Conservation (phyloP, 2,888 invertebrate species). For the Lissonota sp. region DNA sequence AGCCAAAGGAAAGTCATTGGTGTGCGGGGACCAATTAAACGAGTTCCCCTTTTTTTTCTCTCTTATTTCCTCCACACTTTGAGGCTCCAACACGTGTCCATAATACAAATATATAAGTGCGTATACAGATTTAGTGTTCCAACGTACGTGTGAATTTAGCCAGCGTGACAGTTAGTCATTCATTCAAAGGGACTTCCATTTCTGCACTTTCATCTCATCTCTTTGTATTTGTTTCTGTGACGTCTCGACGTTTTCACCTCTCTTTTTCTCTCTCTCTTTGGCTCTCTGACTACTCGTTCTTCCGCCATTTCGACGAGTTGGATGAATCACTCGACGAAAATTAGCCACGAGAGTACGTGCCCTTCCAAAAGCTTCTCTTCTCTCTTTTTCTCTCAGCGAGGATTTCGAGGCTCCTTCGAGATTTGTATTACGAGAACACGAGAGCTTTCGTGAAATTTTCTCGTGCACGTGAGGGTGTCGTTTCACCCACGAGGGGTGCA, state of each 20-base stretch:
- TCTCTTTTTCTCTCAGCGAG: neutral
- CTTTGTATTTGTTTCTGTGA: conserved; percentile 24
- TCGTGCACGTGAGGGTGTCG: conserved; percentile 2
- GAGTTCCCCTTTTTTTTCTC: conserved; percentile 29
- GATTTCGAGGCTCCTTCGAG: conserved; percentile 9
- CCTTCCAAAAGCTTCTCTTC: conserved; percentile 22
- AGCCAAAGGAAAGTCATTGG: conserved; percentile 39
- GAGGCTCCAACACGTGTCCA: conserved; percentile 57
- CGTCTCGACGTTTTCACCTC: conserved; percentile 28
- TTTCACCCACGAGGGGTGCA: conserved; percentile 3
- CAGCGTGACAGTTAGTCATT: conserved; percentile 25
- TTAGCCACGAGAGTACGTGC: conserved; percentile 53
- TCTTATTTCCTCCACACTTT: neutral
- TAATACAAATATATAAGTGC: conserved; percentile 18
- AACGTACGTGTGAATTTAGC: conserved; percentile 47
- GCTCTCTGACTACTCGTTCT: conserved; percentile 55
- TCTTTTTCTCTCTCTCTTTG: conserved; percentile 26
- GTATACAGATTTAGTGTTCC: conserved; percentile 36
- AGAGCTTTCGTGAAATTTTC: conserved; percentile 33
- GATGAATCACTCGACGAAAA: conserved; percentile 70
- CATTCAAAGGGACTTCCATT: conserved; percentile 52
- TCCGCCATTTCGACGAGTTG: conserved; percentile 47
- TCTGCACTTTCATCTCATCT: conserved; percentile 57
- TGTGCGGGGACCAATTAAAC: conserved; percentile 52
- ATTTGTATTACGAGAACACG: conserved; percentile 30